These are phyloP conservation scores for Perdita meconis DNA, from an alignment of 2,888 invertebrate species.

Conservation along the genomic window DNA sequence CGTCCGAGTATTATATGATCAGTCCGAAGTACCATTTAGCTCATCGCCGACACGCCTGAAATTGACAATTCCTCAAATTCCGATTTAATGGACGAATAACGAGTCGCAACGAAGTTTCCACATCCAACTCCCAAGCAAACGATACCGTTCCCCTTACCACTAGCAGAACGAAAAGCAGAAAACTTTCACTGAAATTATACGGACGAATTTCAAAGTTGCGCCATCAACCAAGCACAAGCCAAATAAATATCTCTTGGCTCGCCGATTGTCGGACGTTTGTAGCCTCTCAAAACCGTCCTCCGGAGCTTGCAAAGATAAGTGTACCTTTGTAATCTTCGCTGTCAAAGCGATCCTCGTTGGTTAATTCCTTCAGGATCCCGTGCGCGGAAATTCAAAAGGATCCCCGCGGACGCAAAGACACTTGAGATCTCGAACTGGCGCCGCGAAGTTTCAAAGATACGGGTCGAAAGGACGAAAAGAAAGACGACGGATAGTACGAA, in stretches of 20 bases:
- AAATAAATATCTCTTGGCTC: background rate
- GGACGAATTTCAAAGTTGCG: constrained; percentile 9
- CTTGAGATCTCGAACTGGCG: background rate
- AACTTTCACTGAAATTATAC: background rate
- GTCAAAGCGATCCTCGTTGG: background rate
- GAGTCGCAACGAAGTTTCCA: constrained; percentile 50
- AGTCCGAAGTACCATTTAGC: constrained; percentile 23
- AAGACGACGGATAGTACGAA: background rate
- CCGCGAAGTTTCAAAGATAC: background rate
- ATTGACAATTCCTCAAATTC: constrained; percentile 43
- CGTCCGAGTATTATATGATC: constrained; percentile 45
- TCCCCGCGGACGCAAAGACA: background rate
- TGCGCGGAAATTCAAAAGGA: background rate
- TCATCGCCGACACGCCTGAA: constrained; percentile 20
- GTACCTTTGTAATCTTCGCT: background rate
- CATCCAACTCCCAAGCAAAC: constrained; percentile 3
- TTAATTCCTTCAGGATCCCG: background rate
- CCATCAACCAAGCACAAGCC: background rate
- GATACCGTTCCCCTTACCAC: constrained; percentile 9
- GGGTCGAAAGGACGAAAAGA: background rate
- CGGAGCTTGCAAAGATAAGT: background rate
- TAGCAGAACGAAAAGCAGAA: background rate
- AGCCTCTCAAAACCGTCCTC: background rate
- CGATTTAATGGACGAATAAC: constrained; percentile 52
- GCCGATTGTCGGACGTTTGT: constrained; percentile 4